Conservation (phyloP, 2,888 invertebrate genomes). For the Tubulanus polymorphus region DNA sequence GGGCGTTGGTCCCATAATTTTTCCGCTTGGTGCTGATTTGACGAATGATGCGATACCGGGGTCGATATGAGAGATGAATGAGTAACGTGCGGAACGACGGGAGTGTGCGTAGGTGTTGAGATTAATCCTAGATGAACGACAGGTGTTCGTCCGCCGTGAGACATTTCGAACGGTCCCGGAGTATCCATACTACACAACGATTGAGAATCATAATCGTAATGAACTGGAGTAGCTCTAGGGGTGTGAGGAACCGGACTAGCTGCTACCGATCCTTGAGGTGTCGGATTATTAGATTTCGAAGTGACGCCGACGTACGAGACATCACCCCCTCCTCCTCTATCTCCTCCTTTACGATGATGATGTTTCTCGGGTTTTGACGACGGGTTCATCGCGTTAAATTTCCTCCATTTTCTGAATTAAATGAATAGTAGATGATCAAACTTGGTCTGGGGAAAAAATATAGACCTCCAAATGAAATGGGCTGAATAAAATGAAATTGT, state of each 20-base stretch:
- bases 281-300: neutral
- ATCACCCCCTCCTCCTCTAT: too few relatives aligned
- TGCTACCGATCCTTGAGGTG: neutral
- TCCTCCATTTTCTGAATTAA: too few relatives aligned
- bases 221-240: slow-evolving; percentile 26
- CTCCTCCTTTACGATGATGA: too few relatives aligned
- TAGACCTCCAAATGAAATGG: too few relatives aligned
- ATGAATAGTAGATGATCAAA: too few relatives aligned
- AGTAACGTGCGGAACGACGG: neutral
- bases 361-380: too few relatives aligned
- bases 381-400: too few relatives aligned
- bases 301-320: slow-evolving; percentile 39
- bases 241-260: slow-evolving; percentile 18
- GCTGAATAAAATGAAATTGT: too few relatives aligned
- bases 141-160: neutral
- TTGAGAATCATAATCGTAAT: too few relatives aligned
- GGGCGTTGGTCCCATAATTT: neutral
- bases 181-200: too few relatives aligned
- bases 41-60: neutral
- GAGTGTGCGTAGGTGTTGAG: neutral
- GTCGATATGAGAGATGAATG: neutral
- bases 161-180: neutral
- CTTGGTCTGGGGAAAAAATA: too few relatives aligned
- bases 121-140: neutral
- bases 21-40: neutral